Evolutionary conservation across 2,113 vertebrate species (phyloP).

Genomic region (Guaruba guarouba): DNA sequence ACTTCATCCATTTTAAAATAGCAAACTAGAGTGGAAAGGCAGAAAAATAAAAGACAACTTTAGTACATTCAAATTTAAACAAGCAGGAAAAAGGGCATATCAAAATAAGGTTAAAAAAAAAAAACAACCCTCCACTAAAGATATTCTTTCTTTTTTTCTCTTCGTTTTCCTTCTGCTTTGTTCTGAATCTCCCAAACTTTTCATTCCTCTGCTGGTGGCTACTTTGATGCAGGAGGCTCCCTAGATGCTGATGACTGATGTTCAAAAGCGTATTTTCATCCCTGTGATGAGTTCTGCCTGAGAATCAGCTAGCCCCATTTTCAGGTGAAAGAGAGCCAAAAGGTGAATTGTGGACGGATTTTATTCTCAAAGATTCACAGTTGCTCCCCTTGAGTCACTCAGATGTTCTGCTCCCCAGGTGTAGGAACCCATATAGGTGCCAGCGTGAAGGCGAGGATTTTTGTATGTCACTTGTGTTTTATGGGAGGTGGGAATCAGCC

Average conservation of each 20-base stretch:
- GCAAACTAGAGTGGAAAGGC: background rate
- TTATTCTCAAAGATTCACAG: background rate
- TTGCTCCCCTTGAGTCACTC: background rate
- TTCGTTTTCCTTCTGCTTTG: background rate
- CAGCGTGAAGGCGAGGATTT: background rate
- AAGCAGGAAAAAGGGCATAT: background rate
- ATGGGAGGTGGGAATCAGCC: background rate
- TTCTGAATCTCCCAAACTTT: background rate
- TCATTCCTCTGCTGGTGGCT: background rate
- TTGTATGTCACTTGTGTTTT: accelerated
- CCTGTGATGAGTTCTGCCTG: background rate
- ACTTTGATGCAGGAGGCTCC: background rate
- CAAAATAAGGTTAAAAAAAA: background rate
- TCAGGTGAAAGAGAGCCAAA: background rate
- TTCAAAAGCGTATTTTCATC: background rate
- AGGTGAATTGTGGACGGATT: background rate
- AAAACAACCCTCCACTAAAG: background rate
- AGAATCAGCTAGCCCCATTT: background rate
- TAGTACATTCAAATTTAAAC: slow-evolving; percentile 2
- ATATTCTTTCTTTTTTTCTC: background rate
- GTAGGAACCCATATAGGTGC: background rate
- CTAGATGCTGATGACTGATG: background rate
- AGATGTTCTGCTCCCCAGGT: background rate
- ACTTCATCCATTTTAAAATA: slow-evolving; percentile 44
- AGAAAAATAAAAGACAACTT: background rate